Evolutionary conservation across 1,140 invertebrate genomes (phyloP).

Genomic region (Dinothrombium tinctorium): DNA sequence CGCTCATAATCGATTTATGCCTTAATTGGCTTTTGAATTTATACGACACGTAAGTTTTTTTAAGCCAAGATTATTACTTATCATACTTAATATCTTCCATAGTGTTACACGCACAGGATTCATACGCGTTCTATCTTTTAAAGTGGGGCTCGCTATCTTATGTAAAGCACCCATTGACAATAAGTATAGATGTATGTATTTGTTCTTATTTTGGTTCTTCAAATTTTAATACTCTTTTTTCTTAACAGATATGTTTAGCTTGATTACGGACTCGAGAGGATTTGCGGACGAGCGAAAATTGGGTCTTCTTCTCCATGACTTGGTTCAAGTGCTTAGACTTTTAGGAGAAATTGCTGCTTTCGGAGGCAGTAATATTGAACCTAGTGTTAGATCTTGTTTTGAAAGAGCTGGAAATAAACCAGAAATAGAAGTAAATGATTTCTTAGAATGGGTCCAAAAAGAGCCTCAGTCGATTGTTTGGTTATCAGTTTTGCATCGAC

Average conservation of each 20-base stretch:
- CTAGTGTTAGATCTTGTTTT: constrained; percentile 88
- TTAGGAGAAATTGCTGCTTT: constrained; percentile 92
- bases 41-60: constrained; percentile 70
- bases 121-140: constrained; percentile 90
- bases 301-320: constrained; percentile 79
- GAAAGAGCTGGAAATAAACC: constrained; percentile 43
- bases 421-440: constrained; percentile 48
- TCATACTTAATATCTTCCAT: background rate
- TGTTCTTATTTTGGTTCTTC: too few relatives aligned
- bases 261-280: constrained; percentile 81
- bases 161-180: constrained; percentile 89
- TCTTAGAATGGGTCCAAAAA: constrained; percentile 79
- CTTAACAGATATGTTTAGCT: constrained; percentile 58
- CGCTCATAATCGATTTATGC: constrained; percentile 75
- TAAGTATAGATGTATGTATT: constrained; percentile 70
- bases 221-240: too few relatives aligned
- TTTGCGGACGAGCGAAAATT: constrained; percentile 82
- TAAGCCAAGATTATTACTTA: too few relatives aligned
- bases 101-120: constrained; percentile 59
- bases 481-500: constrained; percentile 83
- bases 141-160: constrained; percentile 70
- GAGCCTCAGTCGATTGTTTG: constrained; percentile 95
- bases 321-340: constrained; percentile 69
- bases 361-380: constrained; percentile 96
- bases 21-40: constrained; percentile 97